Percentiles rank a stretch among this genome's conserved stretches.
These are phyloP conservation scores for Aldabrachelys gigantea DNA, from an alignment of 2,113 vertebrate genomes.

Conservation along the genomic window DNA sequence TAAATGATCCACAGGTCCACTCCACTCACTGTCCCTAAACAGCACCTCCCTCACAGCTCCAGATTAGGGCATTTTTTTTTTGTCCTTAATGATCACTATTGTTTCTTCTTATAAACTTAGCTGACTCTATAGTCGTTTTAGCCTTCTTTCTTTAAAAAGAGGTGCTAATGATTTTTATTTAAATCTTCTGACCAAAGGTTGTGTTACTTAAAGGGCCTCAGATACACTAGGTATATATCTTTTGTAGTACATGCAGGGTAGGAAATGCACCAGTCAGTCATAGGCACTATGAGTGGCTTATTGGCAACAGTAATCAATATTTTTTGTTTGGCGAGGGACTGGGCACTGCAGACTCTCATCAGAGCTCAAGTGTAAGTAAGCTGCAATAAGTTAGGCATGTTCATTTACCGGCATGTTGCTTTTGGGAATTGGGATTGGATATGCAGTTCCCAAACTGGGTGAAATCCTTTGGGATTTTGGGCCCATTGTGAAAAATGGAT, in stretches of 20 bases:
- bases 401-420: rapidly evolving
- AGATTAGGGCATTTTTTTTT: not conserved
- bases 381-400: not conserved
- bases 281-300: not conserved
- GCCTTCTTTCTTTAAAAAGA: not conserved
- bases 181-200: conserved; percentile 1
- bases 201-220: not conserved
- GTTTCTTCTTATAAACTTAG: not conserved
- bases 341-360: not conserved
- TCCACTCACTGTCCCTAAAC: not conserved
- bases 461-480: not conserved
- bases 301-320: not conserved
- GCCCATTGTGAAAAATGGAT: not conserved
- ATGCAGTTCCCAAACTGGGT: not conserved
- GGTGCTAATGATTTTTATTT: not conserved
- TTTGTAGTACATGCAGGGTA: not conserved
- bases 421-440: not conserved
- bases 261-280: not conserved
- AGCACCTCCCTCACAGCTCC: not conserved
- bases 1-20: not conserved
- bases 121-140: not conserved
- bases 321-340: not conserved
- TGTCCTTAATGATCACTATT: not conserved
- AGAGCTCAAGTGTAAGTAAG: not conserved
- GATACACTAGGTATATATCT: not conserved